A percentile compares a stretch with the other conserved stretches of the same genome.
Conservation (phyloP, 2,113 vertebrate species). For the Mesocricetus auratus region DNA sequence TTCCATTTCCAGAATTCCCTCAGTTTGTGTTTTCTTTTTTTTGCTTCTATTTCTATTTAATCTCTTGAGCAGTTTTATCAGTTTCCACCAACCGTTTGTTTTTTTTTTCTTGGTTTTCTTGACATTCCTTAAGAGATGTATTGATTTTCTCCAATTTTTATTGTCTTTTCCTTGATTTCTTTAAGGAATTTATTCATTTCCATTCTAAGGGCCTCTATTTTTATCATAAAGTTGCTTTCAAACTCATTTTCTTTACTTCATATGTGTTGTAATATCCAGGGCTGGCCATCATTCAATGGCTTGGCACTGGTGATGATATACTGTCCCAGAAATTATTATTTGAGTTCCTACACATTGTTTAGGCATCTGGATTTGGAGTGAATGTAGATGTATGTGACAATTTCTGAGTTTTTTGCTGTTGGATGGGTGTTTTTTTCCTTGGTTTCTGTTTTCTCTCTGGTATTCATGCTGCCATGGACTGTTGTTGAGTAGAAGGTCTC, state of each 20-base stretch:
- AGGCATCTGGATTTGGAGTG: not conserved
- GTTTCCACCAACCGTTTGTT: too few species aligned
- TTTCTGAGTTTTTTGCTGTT: not conserved
- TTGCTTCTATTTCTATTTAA: too few species aligned
- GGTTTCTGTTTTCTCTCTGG: not conserved
- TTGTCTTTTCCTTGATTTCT: too few species aligned
- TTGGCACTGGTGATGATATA: not conserved
- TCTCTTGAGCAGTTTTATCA: too few species aligned
- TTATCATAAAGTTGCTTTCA: not conserved
- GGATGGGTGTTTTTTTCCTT: not conserved
- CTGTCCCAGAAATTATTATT: not conserved
- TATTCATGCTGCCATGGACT: not conserved
- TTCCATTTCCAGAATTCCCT: too few species aligned
- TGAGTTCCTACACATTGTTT: not conserved
- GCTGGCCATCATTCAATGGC: not conserved
- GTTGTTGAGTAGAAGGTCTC: not conserved
- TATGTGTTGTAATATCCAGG: not conserved
- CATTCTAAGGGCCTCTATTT: too few species aligned
- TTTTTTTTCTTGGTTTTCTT: too few species aligned
- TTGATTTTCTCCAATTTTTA: too few species aligned
- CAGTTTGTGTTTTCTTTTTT: too few species aligned
- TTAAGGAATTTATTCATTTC: too few species aligned
- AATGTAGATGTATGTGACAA: too few species aligned
- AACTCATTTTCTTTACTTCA: not conserved
- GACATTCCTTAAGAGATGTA: too few species aligned